Evolutionary conservation across 2,797 vertebrate species (phyloP).

Genomic region (Lepidocolaptes lacrymiger): DNA sequence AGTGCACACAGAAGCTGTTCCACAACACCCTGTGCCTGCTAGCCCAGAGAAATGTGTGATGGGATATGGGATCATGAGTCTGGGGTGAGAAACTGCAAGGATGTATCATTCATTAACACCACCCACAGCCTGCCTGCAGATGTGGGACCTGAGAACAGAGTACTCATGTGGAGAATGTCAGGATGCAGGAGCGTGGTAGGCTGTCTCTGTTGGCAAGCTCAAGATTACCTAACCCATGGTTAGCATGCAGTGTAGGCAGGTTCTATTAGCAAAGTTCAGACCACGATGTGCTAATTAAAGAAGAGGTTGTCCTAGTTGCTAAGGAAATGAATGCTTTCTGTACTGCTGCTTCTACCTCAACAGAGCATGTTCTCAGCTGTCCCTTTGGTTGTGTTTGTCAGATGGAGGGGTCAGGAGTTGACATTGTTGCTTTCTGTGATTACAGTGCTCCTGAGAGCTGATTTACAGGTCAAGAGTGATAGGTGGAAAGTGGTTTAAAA

Average conservation of each 20-base stretch:
- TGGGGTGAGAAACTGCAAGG: slow-evolving; percentile 10
- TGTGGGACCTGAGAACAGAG: slow-evolving; percentile 51
- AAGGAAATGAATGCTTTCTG: slow-evolving; percentile 49
- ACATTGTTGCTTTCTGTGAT: background rate
- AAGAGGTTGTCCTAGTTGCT: slow-evolving; percentile 52
- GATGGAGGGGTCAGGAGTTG: background rate
- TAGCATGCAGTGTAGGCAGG: slow-evolving; percentile 37
- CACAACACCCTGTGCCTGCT: background rate
- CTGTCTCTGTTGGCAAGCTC: background rate
- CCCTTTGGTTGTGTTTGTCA: background rate
- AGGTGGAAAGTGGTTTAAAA: background rate
- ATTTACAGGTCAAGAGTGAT: background rate
- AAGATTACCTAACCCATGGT: slow-evolving; percentile 34
- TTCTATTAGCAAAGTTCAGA: slow-evolving; percentile 58
- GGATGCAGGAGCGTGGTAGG: slow-evolving; percentile 25
- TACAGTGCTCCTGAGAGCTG: background rate
- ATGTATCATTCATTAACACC: slow-evolving; percentile 51
- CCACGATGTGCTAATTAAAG: slow-evolving; percentile 56
- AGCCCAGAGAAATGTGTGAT: background rate
- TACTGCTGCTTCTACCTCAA: slow-evolving; percentile 4
- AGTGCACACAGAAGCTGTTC: background rate
- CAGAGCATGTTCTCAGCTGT: background rate
- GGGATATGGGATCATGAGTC: background rate
- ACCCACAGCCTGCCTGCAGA: slow-evolving; percentile 53
- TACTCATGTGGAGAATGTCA: slow-evolving; percentile 25